A percentile compares a stretch with the other conserved stretches of the same genome.
Conservation (phyloP, 2,888 invertebrate species). For the Drosophila gaucha region DNA sequence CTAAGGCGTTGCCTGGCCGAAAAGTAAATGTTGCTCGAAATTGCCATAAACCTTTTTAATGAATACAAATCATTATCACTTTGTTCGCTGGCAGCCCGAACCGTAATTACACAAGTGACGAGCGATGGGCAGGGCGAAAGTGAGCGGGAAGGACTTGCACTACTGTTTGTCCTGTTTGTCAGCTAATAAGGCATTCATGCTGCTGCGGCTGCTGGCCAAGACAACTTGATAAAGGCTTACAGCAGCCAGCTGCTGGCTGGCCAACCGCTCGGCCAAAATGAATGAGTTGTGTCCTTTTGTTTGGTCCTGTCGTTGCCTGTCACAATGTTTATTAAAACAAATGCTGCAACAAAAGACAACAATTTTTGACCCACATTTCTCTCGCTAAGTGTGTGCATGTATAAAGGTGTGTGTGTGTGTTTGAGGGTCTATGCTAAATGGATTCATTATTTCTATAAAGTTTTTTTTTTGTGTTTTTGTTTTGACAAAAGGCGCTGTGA, state of each 20-base stretch:
- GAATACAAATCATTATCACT: constrained; percentile 81
- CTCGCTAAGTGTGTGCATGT: constrained; percentile 20
- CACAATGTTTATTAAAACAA: constrained; percentile 80
- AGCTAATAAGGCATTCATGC: constrained; percentile 73
- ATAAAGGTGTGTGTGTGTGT: constrained; percentile 25
- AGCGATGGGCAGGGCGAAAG: constrained; percentile 3
- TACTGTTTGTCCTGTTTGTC: constrained; percentile 40
- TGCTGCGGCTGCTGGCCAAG: constrained; percentile 28
- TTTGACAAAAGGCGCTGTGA: constrained; percentile 43
- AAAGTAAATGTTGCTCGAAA: constrained; percentile 73
- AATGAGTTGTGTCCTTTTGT: constrained; percentile 44
- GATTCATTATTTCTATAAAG: constrained; percentile 73
- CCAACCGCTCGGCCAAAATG: constrained; percentile 27
- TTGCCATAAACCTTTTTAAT: constrained; percentile 80
- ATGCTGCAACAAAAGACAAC: constrained; percentile 68
- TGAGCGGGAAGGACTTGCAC: constrained; percentile 33
- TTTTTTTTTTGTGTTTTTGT: constrained; percentile 62
- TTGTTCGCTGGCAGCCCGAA: constrained; percentile 65
- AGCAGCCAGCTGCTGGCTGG: constrained; percentile 6
- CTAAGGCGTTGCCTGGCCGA: constrained; percentile 24
- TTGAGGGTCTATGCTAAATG: constrained; percentile 53
- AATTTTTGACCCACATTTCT: constrained; percentile 73
- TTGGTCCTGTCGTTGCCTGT: constrained; percentile 65
- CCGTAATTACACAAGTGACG: constrained; percentile 69
- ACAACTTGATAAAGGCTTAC: constrained; percentile 74